Evolutionary conservation across 2,797 vertebrate genomes (phyloP).

Genomic region (Malurus leucopterus): DNA sequence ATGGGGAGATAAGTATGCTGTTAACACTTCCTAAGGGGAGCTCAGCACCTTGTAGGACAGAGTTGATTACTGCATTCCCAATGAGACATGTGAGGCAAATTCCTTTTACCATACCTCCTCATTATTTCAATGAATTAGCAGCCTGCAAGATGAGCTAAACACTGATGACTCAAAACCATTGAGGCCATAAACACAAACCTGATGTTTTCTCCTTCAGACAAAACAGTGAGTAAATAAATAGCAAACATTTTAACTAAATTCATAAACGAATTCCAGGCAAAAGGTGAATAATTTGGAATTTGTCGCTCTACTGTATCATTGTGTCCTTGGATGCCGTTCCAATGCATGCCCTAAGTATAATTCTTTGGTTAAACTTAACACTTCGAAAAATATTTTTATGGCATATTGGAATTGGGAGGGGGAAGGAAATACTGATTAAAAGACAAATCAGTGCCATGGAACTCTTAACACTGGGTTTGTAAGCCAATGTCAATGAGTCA

Average conservation of each 20-base stretch:
- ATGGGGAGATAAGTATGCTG: background rate
- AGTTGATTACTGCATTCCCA: background rate
- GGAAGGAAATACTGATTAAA: background rate
- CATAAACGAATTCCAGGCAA: background rate
- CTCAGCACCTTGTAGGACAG: background rate
- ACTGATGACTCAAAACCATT: constrained; percentile 1
- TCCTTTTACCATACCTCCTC: background rate
- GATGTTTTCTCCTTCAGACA: background rate
- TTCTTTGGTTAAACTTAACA: background rate
- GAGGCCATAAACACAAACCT: background rate
- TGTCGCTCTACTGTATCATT: background rate
- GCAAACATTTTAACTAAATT: background rate
- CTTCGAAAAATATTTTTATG: background rate
- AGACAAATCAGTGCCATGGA: background rate
- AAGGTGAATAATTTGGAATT: background rate
- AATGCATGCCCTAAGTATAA: background rate
- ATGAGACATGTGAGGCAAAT: background rate
- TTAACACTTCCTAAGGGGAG: background rate
- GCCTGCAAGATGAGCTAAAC: background rate
- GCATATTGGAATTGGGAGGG: background rate
- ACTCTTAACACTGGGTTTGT: background rate
- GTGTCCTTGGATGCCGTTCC: background rate
- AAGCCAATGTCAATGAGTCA: background rate
- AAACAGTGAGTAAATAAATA: background rate
- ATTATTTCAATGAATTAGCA: background rate